phyloP scores from a whole-genome alignment of 1,140 invertebrate species.

The Drosophila pallidifrons region DNA sequence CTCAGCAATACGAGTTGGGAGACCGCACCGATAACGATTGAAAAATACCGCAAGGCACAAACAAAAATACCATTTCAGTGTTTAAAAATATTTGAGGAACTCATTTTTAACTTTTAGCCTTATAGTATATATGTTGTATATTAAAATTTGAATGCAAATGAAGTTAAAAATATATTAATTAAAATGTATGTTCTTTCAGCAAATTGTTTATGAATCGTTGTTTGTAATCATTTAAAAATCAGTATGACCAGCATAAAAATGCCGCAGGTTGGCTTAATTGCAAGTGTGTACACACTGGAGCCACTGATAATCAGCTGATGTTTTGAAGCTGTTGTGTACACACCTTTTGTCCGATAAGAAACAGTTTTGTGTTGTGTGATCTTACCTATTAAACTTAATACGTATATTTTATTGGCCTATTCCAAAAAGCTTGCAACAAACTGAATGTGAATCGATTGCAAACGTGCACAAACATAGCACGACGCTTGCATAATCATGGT shows the following conservation, averaged over 20 bases:
- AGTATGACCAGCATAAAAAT: constrained; percentile 31
- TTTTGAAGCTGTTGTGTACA: constrained; percentile 57
- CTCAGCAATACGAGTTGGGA: background rate
- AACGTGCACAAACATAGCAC: constrained; percentile 20
- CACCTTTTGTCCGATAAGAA: constrained; percentile 69
- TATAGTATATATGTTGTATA: too few species aligned
- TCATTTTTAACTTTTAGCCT: too few species aligned
- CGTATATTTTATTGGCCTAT: constrained; percentile 33
- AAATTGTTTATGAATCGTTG: background rate
- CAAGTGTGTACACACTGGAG: constrained; percentile 37
- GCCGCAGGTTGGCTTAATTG: background rate
- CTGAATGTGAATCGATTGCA: constrained; percentile 34
- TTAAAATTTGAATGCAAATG: too few species aligned
- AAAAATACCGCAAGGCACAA: too few species aligned
- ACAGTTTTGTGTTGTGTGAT: constrained; percentile 54
- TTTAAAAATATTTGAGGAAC: too few species aligned
- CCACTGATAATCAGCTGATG: constrained; percentile 58
- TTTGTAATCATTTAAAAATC: background rate
- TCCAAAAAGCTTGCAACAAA: constrained; percentile 16
- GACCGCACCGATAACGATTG: too few species aligned
- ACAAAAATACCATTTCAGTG: too few species aligned
- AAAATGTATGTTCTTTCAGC: too few species aligned
- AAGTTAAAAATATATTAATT: too few species aligned
- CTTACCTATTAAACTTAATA: constrained; percentile 51
- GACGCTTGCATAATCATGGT: constrained; percentile 58